Base-by-base conservation (phyloP, 2,797 vertebrate species). In the Lutjanus argentimaculatus region DNA sequence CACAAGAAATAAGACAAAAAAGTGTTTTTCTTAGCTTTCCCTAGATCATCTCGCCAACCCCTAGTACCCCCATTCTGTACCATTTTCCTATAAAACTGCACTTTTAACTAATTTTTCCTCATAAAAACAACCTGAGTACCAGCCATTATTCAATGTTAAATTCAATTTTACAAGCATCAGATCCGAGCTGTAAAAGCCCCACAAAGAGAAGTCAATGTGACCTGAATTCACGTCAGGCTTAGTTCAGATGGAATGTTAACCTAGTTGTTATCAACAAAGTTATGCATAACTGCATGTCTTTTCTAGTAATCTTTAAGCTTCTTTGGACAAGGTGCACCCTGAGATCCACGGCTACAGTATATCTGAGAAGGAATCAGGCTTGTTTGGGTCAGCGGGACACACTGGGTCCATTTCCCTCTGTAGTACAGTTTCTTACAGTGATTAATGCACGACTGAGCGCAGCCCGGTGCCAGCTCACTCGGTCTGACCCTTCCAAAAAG, bases 281-380 rank as follows among this genome's bases (percentile, higher is more conserved):
- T 83, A 46, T 86, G 43, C 80, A 89, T 88, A 89, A 68, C 80
- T 77, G 58, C 30, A 1, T 66, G 61, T 66, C 68, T 86, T 73
- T 86, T 79, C 79, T 58, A 71, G 21, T 63, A 4, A 71, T 13
- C 59, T 62, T 13, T 93, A 94, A 93, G 89, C 90, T 82, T 80
- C 89, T 94, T 90, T 92, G 65, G 62, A 65, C 30, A 70, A 68
- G 67, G 66, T 57, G 80, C 55, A 84, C 65, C 64, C 68, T 52
- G 62, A 68, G 72, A 84, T 86, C 85, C 77, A 65, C 36, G 15
- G 40, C 30, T 48, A 58, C 15, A 77, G 75, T 36, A 36, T 36
- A 36, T 36, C 67, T 76, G 19, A 76, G 62, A 72, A 55, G 46
- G 56, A 79, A 52, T 65, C 53, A 13, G 55, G 63, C 30, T 83